Evolutionary conservation across 2,797 vertebrate species (phyloP), one percentile per base, ranked within the genome.

Genomic region (Myripristis jacobus): DNA sequence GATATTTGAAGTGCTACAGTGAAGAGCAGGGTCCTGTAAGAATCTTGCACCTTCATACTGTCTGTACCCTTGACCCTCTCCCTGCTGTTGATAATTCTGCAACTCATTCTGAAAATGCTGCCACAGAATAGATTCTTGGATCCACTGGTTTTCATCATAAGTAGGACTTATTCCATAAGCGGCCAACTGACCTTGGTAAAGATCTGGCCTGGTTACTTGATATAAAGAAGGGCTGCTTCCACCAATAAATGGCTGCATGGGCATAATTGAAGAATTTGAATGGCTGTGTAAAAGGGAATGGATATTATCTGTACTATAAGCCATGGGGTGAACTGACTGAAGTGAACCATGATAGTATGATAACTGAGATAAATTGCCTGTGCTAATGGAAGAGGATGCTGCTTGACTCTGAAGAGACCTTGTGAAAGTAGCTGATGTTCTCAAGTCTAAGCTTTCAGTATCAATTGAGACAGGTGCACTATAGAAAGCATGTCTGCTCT

Each of bases 61-160:
- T 38, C 48, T 72, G 68, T 88, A 86, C 3, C 55, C 63, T 46
- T 84, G 75, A 69, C 85, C 74, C 27, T 80, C 79, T 60, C 38
- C 71, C 2, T 87, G 81, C n/a, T 80, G 76, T 44, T 87, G 76
- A 87, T 82, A 80, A 80, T 67, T 85, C 24, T 89, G 15, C 46
- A 90, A 88, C 63, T 93, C 90, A 56, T 91, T 90, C 70, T 93
- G 91, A 73, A 94, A 87, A 58, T 91, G 89, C 74, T 94, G 92
- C 92, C 92, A 93, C 4, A 94, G 72, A 53, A 84, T 27, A 85
- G 93, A 94, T 87, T 93, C 87, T 70, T 82, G 86, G 16, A 93
- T 94, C 93, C 92, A 94, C 18, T 91, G 89, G 61, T 93, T 90
- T 85, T 93, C 93, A 88, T 91, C 91, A 70, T 90, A 91, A 13